Evolutionary conservation across 2,888 invertebrate species (phyloP), one percentile per base, ranked within the genome.

Genomic region (Pyrgus malvae): DNA sequence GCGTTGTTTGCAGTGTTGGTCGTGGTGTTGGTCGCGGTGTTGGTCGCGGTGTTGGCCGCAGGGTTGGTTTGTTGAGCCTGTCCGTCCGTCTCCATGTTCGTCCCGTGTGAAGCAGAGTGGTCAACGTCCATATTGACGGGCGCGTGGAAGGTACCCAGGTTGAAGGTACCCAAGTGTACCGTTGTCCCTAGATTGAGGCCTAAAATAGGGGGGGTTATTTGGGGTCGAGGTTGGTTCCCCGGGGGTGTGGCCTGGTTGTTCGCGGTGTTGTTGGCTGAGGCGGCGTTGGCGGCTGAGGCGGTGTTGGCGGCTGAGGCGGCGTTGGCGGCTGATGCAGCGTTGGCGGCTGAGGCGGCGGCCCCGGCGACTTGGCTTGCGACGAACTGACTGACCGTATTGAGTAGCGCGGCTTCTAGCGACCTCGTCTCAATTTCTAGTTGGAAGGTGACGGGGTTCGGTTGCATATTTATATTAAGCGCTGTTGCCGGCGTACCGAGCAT

Each of bases 381-480:
- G 38, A 48, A 21, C 12, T 48, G 48, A 6, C 38, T 48, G 9
- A 48, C 48, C n/a, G 59, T 35, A 60, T 66, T 72, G 12, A 79
- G 57, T 41, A 79, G 55, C 37, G 71, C 68, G 53, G 70, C 74
- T 51, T 80, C 82, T 25, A 81, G 59, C 17, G 80, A 76, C 63
- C 78, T 69, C 21, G 79, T 76, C 54, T 78, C 82, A 58, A 83
- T 78, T 58, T 81, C 83, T 57, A 82, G 71, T 69, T 80, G 80
- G 56, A 78, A 80, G 0, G 73, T 73, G 49, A 74, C 59, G 2
- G 78, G 76, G 31, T 74, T 72, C 49, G 76, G 70, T 67, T 67
- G 41, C 23, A 19, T 33, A 42, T 41, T 49, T 12, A 49, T 46
- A 33, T 57, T 58, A 35, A 55, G 40, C 51, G 70, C 44, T 44